phyloP scores from a whole-genome alignment of 1,140 invertebrate species.

The Lordiphosa clarofinis region DNA sequence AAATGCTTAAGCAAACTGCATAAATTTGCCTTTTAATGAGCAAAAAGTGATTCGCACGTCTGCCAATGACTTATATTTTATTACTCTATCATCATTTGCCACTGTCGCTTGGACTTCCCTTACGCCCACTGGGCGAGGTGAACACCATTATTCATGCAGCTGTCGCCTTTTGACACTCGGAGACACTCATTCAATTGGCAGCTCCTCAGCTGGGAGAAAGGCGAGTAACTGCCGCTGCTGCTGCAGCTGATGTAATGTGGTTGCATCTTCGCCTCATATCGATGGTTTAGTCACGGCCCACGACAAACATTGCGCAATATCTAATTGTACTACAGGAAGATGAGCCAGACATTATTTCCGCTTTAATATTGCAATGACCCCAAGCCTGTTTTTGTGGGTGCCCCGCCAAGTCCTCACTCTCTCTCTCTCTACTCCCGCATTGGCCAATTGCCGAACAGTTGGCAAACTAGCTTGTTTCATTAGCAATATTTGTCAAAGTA shows the following conservation, averaged over 20 bases:
- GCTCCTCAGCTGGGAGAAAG: conserved; percentile 22
- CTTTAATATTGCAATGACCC: conserved; percentile 8
- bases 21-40: conserved; percentile 70
- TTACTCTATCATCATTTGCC: conserved; percentile 9
- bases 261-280: conserved; percentile 55
- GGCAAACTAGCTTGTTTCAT: conserved; percentile 50
- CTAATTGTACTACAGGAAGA: conserved; percentile 62
- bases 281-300: conserved; percentile 46
- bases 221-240: conserved; percentile 16
- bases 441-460: conserved; percentile 23
- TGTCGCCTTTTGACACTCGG: background rate
- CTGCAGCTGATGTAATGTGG: conserved; percentile 52
- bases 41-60: conserved; percentile 59
- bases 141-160: too few relatives aligned
- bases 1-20: conserved; percentile 28
- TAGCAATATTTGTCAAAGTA: conserved; percentile 67
- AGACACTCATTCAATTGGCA: conserved; percentile 6
- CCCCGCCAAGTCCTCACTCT: background rate
- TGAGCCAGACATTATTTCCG: conserved; percentile 48
- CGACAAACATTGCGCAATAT: conserved; percentile 52
- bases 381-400: conserved; percentile 1
- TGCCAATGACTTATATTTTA: conserved; percentile 56
- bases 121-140: conserved; percentile 6
- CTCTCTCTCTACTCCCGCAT: background rate
- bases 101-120: conserved; percentile 1